Evolutionary conservation across 2,888 invertebrate species (phyloP).

Genomic region (Apamea anceps): DNA sequence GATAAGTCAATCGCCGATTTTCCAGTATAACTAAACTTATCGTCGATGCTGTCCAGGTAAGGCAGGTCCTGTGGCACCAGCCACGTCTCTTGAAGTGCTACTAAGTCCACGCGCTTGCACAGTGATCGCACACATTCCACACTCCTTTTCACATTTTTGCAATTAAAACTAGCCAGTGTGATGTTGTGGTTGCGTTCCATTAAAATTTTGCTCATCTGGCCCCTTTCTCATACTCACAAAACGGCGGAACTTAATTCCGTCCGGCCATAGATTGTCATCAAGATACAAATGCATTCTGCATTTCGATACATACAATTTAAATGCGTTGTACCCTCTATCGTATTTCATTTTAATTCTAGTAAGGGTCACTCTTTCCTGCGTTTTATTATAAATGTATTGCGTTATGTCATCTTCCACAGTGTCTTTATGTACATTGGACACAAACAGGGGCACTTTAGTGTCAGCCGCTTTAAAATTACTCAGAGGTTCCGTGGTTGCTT

Average conservation of each 20-base stretch:
- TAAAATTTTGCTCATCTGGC: neutral
- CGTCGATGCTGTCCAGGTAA: too few relatives aligned
- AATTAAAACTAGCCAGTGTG: too few relatives aligned
- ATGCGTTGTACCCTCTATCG: too few relatives aligned
- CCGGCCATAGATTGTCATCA: too few relatives aligned
- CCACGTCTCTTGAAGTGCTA: too few relatives aligned
- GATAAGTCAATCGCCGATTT: neutral
- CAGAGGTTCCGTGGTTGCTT: neutral
- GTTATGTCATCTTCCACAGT: neutral
- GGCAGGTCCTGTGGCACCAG: too few relatives aligned
- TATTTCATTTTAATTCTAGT: neutral
- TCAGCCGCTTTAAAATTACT: constrained; percentile 1
- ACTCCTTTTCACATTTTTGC: too few relatives aligned
- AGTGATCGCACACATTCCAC: too few relatives aligned
- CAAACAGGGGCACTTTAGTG: neutral
- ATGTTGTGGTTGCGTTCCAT: too few relatives aligned
- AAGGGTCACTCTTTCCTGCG: neutral
- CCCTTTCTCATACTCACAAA: neutral
- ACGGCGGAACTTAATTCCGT: neutral
- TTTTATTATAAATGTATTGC: neutral
- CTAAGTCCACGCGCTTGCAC: too few relatives aligned
- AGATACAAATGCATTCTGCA: too few relatives aligned
- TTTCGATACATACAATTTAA: too few relatives aligned
- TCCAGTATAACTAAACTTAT: neutral
- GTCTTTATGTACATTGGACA: neutral